Percentiles rank a stretch among this genome's conserved stretches.
Conservation (phyloP, 2,888 invertebrate species). For the Zhengitettix transpicula region DNA sequence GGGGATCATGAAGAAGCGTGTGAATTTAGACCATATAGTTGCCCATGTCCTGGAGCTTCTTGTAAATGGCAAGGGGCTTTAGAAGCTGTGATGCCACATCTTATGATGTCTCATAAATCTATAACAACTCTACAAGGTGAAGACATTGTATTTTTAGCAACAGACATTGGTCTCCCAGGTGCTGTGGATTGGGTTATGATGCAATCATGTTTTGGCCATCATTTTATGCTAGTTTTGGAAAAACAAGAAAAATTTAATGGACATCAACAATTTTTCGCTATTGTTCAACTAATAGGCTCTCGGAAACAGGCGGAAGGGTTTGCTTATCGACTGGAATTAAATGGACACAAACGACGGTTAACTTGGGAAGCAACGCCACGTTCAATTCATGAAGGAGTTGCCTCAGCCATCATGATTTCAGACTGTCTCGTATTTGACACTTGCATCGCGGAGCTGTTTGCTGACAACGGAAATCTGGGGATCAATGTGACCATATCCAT, state of each 20-base stretch:
- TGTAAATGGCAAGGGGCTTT: conserved; percentile 98
- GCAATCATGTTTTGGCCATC: conserved; percentile 98
- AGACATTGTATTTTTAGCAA: conserved; percentile 98
- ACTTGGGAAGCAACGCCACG: conserved; percentile 99
- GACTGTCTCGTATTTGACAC: conserved; percentile 99
- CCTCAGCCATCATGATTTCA: conserved; percentile 91
- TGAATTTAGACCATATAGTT: conserved; percentile 94
- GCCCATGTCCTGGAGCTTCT: conserved; percentile 98
- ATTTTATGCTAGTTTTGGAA: conserved; percentile 98
- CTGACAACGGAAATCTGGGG: conserved; percentile 96
- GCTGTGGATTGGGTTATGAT: conserved; percentile 99
- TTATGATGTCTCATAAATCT: conserved; percentile 93
- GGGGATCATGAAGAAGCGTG: conserved; percentile 97
- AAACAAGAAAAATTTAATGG: conserved; percentile 97
- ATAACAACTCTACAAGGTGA: conserved; percentile 97
- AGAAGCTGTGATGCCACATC: conserved; percentile 96
- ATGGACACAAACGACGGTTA: conserved; percentile 82
- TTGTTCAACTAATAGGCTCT: conserved; percentile 96
- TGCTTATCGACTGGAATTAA: conserved; percentile 93
- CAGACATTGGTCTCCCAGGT: conserved; percentile 97
- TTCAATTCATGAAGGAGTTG: conserved; percentile 96
- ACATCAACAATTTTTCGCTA: conserved; percentile 91
- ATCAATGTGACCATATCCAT: conserved; percentile 98
- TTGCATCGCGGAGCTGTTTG: conserved; percentile 93
- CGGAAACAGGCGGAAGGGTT: conserved; percentile 98